phyloP scores from a whole-genome alignment of 2,888 invertebrate genomes.

The Silvanus unidentatus region DNA sequence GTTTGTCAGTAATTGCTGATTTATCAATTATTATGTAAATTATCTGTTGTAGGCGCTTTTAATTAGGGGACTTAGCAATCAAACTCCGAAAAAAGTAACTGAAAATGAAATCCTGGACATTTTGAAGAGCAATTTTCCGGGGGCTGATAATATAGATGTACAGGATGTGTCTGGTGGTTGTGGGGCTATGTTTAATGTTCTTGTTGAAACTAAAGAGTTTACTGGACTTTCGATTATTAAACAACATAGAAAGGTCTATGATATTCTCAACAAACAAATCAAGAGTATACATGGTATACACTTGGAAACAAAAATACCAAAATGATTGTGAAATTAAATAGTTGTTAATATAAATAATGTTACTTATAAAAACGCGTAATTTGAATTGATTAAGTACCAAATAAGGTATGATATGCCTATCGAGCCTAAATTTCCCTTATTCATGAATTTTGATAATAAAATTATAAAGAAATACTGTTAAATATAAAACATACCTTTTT shows the following conservation, averaged over 20 bases:
- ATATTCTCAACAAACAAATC: constrained; percentile 68
- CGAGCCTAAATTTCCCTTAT: no score
- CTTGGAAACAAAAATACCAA: constrained; percentile 57
- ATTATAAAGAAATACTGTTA: no score
- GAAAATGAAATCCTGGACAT: constrained; percentile 43
- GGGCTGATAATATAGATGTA: constrained; percentile 59
- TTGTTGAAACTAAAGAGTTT: constrained; percentile 64
- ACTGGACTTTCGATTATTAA: constrained; percentile 63
- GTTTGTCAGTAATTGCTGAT: no score
- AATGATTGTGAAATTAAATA: neutral
- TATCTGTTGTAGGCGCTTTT: no score
- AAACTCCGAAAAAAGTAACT: constrained; percentile 17
- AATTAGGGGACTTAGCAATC: neutral
- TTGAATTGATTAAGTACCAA: no score
- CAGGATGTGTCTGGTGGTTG: constrained; percentile 74
- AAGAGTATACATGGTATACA: constrained; percentile 79
- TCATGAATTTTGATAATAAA: no score
- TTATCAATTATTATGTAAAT: constrained; percentile 1
- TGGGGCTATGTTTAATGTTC: constrained; percentile 74
- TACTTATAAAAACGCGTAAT: no score
- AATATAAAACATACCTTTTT: no score
- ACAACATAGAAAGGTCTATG: constrained; percentile 68
- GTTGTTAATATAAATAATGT: no score
- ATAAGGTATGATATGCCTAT: no score
- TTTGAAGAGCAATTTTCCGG: constrained; percentile 51